Evolutionary conservation across 2,888 invertebrate species (phyloP).

Genomic region (Hetaerina titia): DNA sequence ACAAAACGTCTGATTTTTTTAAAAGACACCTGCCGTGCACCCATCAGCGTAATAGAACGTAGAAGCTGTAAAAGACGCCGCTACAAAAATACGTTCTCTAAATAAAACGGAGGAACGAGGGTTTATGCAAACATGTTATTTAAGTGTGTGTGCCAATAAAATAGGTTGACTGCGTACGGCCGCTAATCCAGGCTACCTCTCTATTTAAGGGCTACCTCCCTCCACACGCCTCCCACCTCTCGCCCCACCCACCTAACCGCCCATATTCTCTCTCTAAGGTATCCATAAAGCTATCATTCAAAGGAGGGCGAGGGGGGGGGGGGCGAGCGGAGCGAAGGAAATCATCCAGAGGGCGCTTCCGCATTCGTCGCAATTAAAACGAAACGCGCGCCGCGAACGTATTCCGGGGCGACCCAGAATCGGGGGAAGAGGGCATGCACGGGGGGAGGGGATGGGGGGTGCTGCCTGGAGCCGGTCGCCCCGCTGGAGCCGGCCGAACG

Average conservation of each 20-base stretch:
- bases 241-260: not conserved
- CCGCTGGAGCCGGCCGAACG: not conserved
- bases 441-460: not conserved
- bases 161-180: not conserved
- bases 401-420: conserved; percentile 38
- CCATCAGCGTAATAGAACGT: not conserved
- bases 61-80: not conserved
- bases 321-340: not conserved
- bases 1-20: not conserved
- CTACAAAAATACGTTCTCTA: not conserved
- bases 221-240: too few species aligned
- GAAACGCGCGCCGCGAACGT: not conserved
- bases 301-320: not conserved
- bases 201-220: not conserved
- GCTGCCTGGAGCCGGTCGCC: not conserved
- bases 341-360: conserved; percentile 14
- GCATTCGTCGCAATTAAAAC: conserved; percentile 34
- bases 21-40: not conserved
- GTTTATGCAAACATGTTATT: not conserved
- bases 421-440: not conserved
- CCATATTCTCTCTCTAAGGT: not conserved
- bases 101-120: not conserved
- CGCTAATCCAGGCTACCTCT: not conserved
- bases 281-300: conserved; percentile 14
- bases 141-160: not conserved